Evolutionary conservation across 2,888 invertebrate genomes (phyloP), one percentile per base, ranked within the genome.

Genomic region (Caenorhabditis japonica): DNA sequence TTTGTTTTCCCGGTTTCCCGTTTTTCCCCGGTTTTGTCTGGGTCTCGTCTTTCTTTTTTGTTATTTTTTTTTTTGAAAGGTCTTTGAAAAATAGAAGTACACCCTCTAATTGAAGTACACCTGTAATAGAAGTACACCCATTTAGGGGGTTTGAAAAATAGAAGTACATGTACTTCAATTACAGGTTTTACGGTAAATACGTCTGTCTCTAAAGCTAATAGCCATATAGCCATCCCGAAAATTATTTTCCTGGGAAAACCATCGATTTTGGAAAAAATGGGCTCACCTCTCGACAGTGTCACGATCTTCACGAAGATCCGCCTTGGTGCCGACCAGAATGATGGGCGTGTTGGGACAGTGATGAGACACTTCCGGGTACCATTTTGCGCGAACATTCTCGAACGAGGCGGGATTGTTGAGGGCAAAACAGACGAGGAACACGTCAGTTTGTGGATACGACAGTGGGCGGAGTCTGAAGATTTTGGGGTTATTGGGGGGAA

Each of bases 281-380:
- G 13, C 34, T 30, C 10, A 76, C 74, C 83, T 80, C 34, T 85
- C 84, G 23, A 84, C 69, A 5, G 96, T 95, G 90, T 97, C 97
- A 87, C 95, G 92, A 90, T 99, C 97, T 90, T 99, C 97, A 88
- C 97, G 93, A 81, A 99, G 91, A 90, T 99, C 97, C 76, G 97
- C 91, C 90, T 99, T 97, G 70, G 97, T 97, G 78, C 99, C 99
- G 55, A 99, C 85, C 80, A 99, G 91, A 88, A 99, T 97, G 86
- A 99, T 99, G 66, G 99, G 99, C 78, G 99, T 99, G 84, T 93
- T 93, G n/a, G 97, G 97, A 90, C 99, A 97, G 90, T 99, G 99
- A 90, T 99, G 99, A 90, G 95, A 92, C 60, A 99, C 97, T 90
- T 99, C 99, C 5, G 99, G 97, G 43, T 94, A 97, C 99, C 99